These are phyloP conservation scores for Andinoacara biseriatus DNA, from an alignment of 2,113 vertebrate genomes.

Conservation along the genomic window DNA sequence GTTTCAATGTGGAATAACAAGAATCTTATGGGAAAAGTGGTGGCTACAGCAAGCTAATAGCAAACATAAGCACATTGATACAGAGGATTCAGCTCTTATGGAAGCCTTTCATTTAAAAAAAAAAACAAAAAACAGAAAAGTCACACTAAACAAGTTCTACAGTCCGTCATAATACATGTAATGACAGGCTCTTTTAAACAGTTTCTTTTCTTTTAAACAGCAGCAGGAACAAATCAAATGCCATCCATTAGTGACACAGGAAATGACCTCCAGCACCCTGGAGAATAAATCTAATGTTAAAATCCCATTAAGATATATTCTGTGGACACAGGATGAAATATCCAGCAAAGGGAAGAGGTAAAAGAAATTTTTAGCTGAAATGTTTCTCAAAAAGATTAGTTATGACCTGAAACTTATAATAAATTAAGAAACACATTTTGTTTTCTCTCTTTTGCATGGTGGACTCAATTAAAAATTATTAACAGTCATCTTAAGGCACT, in stretches of 20 bases:
- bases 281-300: background rate
- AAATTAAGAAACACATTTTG: too few relatives aligned
- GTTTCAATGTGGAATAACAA: background rate
- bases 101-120: background rate
- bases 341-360: background rate
- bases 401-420: background rate
- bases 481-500: background rate
- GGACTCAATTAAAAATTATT: background rate
- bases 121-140: background rate
- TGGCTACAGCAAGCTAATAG: background rate
- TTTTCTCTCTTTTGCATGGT: background rate
- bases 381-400: background rate
- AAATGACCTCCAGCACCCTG: conserved; percentile 8
- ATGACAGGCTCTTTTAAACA: background rate
- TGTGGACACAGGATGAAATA: background rate
- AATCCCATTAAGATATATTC: conserved; percentile 11
- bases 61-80: background rate
- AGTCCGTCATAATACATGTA: background rate
- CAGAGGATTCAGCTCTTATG: background rate
- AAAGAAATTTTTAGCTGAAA: background rate
- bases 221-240: conserved; percentile 15
- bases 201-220: conserved; percentile 10
- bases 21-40: background rate
- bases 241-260: conserved; percentile 56
- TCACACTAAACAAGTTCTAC: background rate